Percentiles rank a stretch among this genome's conserved stretches.
These are phyloP conservation scores for Pinctada fucata DNA, from an alignment of 2,888 invertebrate genomes.

Conservation along the genomic window DNA sequence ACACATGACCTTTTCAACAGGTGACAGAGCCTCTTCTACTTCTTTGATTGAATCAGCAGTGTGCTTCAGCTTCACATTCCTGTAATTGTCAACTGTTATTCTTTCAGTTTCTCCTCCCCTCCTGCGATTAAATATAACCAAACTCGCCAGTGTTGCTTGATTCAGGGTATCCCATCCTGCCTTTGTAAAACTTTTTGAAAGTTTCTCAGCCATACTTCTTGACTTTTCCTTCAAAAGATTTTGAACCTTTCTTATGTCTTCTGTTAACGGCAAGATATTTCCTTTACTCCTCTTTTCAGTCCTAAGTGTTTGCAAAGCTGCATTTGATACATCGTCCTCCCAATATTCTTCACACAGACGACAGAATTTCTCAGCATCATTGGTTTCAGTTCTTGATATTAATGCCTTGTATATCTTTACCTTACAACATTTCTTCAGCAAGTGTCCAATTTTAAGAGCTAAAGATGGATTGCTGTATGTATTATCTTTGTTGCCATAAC, in stretches of 20 bases:
- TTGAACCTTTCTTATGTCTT: constrained; percentile 27
- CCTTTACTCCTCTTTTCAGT: constrained; percentile 36
- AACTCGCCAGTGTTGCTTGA: constrained; percentile 7
- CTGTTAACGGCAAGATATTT: constrained; percentile 30
- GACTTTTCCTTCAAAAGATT: constrained; percentile 19
- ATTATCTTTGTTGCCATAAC: too few species aligned
- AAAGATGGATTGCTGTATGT: too few species aligned
- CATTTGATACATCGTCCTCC: constrained; percentile 31
- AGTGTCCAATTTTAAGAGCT: too few species aligned
- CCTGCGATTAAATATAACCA: constrained; percentile 37
- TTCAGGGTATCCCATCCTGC: constrained; percentile 17
- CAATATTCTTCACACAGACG: constrained; percentile 32
- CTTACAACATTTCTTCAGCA: too few species aligned
- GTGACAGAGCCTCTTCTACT: too few species aligned
- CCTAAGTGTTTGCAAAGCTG: too few species aligned
- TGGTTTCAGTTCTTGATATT: too few species aligned
- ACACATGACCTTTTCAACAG: too few species aligned
- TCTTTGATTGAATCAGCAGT: constrained; percentile 27
- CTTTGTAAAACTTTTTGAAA: constrained; percentile 14
- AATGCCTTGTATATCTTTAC: too few species aligned
- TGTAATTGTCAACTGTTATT: constrained; percentile 21
- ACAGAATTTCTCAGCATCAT: too few species aligned
- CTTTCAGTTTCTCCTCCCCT: constrained; percentile 34
- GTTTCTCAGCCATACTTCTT: background rate
- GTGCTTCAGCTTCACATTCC: constrained; percentile 14